These are phyloP conservation scores for Fregata magnificens DNA, from an alignment of 2,113 vertebrate species.

Conservation along the genomic window DNA sequence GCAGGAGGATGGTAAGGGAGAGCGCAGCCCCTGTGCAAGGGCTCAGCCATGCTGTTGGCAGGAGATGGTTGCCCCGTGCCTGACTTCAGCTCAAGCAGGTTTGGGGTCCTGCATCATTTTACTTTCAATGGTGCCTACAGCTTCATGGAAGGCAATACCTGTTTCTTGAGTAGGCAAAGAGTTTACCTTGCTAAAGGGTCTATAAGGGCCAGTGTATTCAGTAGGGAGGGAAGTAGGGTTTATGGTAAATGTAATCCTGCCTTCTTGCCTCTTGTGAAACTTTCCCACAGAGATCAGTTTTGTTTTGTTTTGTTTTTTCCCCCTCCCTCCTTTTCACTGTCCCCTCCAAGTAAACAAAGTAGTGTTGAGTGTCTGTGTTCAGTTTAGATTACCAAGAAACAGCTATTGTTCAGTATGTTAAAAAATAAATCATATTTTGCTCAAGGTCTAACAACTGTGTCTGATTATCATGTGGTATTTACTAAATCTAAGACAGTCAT, in stretches of 20 bases:
- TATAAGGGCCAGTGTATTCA: neutral
- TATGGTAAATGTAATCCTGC: neutral
- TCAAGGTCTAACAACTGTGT: slow-evolving; percentile 59
- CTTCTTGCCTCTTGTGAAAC: neutral
- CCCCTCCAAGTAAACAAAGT: slow-evolving; percentile 3
- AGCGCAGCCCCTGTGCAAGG: rapidly evolving
- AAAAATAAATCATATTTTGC: slow-evolving; percentile 63
- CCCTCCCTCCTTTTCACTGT: neutral
- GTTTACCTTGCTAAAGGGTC: neutral
- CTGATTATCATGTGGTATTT: slow-evolving; percentile 62
- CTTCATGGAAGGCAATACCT: neutral
- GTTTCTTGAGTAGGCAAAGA: neutral
- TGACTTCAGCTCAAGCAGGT: neutral
- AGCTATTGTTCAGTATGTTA: slow-evolving; percentile 51
- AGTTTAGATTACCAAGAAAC: slow-evolving; percentile 46
- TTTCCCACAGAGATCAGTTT: slow-evolving; percentile 38
- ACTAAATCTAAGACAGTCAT: slow-evolving; percentile 47
- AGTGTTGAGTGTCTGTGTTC: slow-evolving; percentile 18
- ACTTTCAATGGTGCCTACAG: neutral
- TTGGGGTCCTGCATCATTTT: neutral
- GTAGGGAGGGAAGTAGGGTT: neutral
- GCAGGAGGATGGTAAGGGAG: neutral
- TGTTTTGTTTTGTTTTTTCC: neutral
- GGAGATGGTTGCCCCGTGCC: rapidly evolving
- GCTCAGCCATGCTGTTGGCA: neutral